phyloP scores from a whole-genome alignment of 2,113 vertebrate genomes.

The Eptesicus fuscus region DNA sequence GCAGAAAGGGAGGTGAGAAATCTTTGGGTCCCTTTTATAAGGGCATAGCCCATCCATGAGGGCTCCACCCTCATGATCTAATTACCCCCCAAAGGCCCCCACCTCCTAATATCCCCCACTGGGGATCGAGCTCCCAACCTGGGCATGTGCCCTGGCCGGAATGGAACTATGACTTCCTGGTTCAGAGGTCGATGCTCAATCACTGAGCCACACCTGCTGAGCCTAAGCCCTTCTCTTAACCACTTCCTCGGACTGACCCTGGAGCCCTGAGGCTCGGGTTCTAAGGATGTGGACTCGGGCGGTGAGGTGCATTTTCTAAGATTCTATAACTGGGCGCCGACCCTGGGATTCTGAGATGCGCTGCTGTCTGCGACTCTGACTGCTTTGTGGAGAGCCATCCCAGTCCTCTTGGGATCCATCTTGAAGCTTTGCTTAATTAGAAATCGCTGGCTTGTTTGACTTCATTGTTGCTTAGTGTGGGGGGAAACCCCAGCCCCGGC shows the following conservation, averaged over 20 bases:
- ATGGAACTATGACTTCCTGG: no score
- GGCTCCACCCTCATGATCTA: no score
- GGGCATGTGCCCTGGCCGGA: no score
- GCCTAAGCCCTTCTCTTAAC: not conserved
- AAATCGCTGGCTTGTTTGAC: not conserved
- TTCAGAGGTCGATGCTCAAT: no score
- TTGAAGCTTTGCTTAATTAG: not conserved
- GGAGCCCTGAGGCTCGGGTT: not conserved
- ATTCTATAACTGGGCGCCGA: fast-evolving
- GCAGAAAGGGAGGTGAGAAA: no score
- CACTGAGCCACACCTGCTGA: no score
- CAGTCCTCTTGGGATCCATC: not conserved
- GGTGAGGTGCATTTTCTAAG: not conserved
- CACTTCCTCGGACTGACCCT: not conserved
- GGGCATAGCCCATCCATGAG: no score
- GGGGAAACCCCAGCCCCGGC: no score
- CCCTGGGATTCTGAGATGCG: not conserved
- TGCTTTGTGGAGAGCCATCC: fast-evolving
- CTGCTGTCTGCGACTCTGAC: not conserved
- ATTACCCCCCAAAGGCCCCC: no score
- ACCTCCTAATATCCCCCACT: no score
- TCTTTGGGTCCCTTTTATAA: no score
- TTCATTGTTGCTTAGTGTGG: not conserved
- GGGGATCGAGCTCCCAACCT: no score
- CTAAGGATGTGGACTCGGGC: not conserved